phyloP scores from a whole-genome alignment of 2,888 invertebrate genomes.

The Torymus texanus region DNA sequence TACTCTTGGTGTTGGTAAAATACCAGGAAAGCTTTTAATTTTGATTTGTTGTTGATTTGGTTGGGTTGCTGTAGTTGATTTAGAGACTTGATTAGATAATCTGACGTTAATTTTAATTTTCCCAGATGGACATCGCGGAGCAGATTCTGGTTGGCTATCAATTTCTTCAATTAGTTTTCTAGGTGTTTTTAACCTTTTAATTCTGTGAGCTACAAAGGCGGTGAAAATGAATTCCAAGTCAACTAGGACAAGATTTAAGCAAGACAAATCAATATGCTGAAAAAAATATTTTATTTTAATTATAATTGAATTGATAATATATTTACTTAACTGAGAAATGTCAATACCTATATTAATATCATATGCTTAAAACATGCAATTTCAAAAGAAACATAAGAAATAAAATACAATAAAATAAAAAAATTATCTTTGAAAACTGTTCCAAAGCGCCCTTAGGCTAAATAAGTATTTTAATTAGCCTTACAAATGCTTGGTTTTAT shows the following conservation, averaged over 20 bases:
- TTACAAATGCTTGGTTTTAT: conserved; percentile 56
- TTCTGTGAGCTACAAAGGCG: conserved; percentile 90
- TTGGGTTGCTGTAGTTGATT: conserved; percentile 59
- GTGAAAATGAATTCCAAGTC: conserved; percentile 83
- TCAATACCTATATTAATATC: no score
- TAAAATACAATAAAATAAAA: neutral
- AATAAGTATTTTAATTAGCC: conserved; percentile 49
- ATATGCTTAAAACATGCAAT: no score
- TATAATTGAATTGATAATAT: no score
- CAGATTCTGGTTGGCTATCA: conserved; percentile 78
- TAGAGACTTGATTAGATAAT: conserved; percentile 71
- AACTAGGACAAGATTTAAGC: conserved; percentile 81
- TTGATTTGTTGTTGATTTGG: conserved; percentile 64
- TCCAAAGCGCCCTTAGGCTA: conserved; percentile 52
- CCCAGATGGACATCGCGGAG: conserved; percentile 81
- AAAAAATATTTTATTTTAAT: conserved; percentile 58
- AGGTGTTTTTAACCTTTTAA: conserved; percentile 84
- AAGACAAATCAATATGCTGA: conserved; percentile 82
- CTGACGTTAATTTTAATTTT: conserved; percentile 81
- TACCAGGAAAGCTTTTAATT: conserved; percentile 69
- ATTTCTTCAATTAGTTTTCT: conserved; percentile 83
- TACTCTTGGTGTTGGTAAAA: conserved; percentile 70
- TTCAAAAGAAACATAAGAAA: no score
- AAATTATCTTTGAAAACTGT: conserved; percentile 28
- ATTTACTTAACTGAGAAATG: no score